Percentiles rank a stretch among this genome's conserved stretches.
These are phyloP conservation scores for Anas platyrhynchos DNA, from an alignment of 2,113 vertebrate genomes.

Conservation along the genomic window DNA sequence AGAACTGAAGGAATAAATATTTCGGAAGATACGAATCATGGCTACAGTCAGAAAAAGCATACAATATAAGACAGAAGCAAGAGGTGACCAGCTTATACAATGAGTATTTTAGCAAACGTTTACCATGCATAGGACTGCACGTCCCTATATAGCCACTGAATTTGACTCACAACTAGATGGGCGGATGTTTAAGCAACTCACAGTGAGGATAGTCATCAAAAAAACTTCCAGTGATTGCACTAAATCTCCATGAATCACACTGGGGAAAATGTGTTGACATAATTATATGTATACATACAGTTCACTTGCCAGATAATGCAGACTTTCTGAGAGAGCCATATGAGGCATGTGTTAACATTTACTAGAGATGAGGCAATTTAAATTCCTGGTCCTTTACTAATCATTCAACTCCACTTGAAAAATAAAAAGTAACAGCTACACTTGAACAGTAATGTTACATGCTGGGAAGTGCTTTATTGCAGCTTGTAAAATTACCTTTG, in stretches of 20 bases:
- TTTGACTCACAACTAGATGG: background rate
- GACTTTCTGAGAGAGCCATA: conserved; percentile 7
- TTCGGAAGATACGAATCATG: background rate
- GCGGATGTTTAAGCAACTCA: background rate
- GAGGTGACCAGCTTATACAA: background rate
- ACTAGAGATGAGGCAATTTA: conserved; percentile 55
- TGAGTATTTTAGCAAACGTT: background rate
- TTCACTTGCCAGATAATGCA: conserved; percentile 18
- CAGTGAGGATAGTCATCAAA: background rate
- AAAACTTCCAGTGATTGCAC: conserved; percentile 14
- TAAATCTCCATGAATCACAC: conserved; percentile 2
- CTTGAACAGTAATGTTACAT: conserved; percentile 55
- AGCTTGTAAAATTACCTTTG: conserved; percentile 61
- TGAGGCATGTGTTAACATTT: conserved; percentile 50
- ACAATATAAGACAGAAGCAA: background rate
- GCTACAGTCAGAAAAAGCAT: background rate
- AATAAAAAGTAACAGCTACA: conserved; percentile 60
- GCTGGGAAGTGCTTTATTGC: conserved; percentile 60
- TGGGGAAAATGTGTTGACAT: conserved; percentile 12
- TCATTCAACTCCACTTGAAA: conserved; percentile 63
- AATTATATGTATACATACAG: conserved; percentile 40
- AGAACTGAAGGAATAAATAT: background rate
- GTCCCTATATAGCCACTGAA: background rate
- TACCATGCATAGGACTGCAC: background rate
- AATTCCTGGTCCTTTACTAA: conserved; percentile 57